Evolutionary conservation across 2,113 vertebrate genomes (phyloP), one percentile per base, ranked within the genome.

Genomic region (Panurus biarmicus): DNA sequence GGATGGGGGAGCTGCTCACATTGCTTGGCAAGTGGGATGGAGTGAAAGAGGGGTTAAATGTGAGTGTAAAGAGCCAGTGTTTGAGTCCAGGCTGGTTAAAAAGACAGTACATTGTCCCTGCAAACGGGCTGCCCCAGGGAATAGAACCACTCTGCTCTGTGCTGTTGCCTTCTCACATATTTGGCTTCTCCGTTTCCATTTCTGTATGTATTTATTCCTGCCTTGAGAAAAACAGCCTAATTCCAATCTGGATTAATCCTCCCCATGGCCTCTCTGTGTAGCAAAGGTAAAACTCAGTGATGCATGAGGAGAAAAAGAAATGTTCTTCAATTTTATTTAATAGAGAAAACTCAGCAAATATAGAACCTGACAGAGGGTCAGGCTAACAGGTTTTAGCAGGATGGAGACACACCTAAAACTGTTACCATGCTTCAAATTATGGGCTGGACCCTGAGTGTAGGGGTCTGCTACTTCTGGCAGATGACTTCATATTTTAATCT

Each of bases 101-200:
- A 94, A 93, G 78, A 78, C 66, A 77, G 87, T 9, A 28, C 64
- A 56, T 78, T 83, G 93, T 93, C 80, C 79, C 84, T 96, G 87
- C 45, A 62, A 92, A 81, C 6, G n/a, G 36, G 35, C 36, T 69
- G 20, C 65, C 71, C 26, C 11, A 14, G 58, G 76, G 71, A 60
- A 69, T 62, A 15, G 64, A 75, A 19, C 50, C 36, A 15, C 54
- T 91, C 44, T 1, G 2, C 53, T 64, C 80, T 67, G 28, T 31
- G 19, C 47, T 77, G 44, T 40, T 84, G 82, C 85, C 76, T 92
- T 67, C 90, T 94, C 77, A 69, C 77, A 44, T 87, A 54, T 78
- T 89, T 92, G 87, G 92, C 90, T 96, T 89, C 90, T 91, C 40
- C 11, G 28, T 94, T 96, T 95, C 87, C 75, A 61, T 67, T 95